These are phyloP conservation scores for Maccullochella peelii DNA, from an alignment of 2,113 vertebrate genomes.

Conservation along the genomic window DNA sequence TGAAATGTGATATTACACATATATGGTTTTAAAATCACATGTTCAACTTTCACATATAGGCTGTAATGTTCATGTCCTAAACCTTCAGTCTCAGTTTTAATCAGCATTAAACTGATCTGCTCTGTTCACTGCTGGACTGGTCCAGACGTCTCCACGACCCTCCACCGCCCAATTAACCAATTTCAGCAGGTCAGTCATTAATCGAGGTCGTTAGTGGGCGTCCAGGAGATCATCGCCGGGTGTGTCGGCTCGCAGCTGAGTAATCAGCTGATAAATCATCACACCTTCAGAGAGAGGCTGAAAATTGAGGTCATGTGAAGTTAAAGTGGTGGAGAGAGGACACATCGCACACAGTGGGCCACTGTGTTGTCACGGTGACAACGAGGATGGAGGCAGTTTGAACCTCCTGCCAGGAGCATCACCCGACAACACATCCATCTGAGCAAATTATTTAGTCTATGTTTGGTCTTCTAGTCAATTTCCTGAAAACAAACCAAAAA, in stretches of 20 bases:
- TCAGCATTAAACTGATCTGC: not conserved
- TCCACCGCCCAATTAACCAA: slow-evolving; percentile 37
- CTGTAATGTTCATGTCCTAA: not conserved
- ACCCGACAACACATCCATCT: slow-evolving; percentile 1
- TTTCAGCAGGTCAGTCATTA: slow-evolving; percentile 16
- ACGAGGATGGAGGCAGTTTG: not conserved
- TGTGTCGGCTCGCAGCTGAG: slow-evolving; percentile 7
- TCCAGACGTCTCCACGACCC: slow-evolving; percentile 14
- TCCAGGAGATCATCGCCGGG: slow-evolving; percentile 13
- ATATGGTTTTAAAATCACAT: too few relatives aligned
- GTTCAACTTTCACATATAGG: too few relatives aligned
- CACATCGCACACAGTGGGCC: not conserved
- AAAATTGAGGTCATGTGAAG: slow-evolving; percentile 36
- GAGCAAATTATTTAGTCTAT: not conserved
- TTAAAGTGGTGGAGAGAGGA: slow-evolving; percentile 15
- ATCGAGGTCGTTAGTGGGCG: slow-evolving; percentile 7
- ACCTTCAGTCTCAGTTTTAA: not conserved
- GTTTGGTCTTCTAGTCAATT: not conserved
- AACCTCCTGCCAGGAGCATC: slow-evolving; percentile 3
- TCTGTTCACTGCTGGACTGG: slow-evolving; percentile 12
- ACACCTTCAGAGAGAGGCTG: slow-evolving; percentile 10
- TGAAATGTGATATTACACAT: too few relatives aligned
- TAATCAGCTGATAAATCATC: slow-evolving; percentile 45
- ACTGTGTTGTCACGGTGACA: not conserved
- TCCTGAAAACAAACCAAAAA: not conserved